Percentiles rank a stretch among this genome's conserved stretches.
Conservation (phyloP, 2,888 invertebrate genomes). For the Pseudococcus viburni region DNA sequence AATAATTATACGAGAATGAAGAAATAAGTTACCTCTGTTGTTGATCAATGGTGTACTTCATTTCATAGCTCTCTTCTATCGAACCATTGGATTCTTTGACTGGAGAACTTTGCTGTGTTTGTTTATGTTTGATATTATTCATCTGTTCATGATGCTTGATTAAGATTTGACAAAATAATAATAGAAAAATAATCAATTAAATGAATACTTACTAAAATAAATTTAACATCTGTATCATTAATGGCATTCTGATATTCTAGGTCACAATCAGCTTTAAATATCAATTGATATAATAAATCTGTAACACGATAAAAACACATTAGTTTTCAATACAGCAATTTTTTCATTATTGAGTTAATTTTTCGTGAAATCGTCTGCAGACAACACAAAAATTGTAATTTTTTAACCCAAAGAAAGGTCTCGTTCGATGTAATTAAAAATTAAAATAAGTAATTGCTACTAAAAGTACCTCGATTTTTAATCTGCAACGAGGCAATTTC, state of each 20-base stretch:
- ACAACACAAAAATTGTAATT: background rate
- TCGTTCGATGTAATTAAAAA: too few relatives aligned
- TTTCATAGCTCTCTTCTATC: constrained; percentile 53
- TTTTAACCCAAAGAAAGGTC: too few relatives aligned
- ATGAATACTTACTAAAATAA: constrained; percentile 53
- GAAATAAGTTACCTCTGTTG: constrained; percentile 39
- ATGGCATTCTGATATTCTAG: constrained; percentile 57
- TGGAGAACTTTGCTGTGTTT: background rate
- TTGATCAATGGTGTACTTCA: constrained; percentile 58
- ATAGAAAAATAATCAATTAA: background rate
- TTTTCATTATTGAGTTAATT: background rate
- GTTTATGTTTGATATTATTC: constrained; percentile 52
- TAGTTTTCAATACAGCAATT: background rate
- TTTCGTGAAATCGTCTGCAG: background rate
- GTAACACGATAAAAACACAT: background rate
- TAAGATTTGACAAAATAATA: background rate
- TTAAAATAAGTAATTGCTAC: background rate
- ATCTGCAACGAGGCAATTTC: constrained; percentile 61
- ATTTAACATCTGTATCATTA: constrained; percentile 54
- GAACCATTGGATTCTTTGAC: constrained; percentile 26
- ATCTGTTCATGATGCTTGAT: background rate
- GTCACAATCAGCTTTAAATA: constrained; percentile 48
- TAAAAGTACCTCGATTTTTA: constrained; percentile 58
- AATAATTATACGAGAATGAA: background rate
- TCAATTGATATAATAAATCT: constrained; percentile 57